Evolutionary conservation across 1,140 invertebrate species (phyloP), one percentile per base, ranked within the genome.

Genomic region (Drosophila yakuba): DNA sequence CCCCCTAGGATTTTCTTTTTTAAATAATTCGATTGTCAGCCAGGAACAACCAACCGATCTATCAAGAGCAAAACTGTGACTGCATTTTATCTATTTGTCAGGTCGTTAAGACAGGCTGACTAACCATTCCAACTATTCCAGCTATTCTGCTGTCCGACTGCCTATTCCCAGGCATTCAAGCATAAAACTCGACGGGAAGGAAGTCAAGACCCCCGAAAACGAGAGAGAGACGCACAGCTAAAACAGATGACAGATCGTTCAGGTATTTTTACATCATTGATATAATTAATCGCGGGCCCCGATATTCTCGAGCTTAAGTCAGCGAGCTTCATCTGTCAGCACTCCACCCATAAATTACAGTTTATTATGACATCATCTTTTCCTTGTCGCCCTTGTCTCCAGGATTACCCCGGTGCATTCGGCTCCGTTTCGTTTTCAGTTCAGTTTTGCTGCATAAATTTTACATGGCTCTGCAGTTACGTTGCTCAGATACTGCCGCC

Each of bases 351-450:
- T 85, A 85, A 85, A 85, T 86, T 68, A 86, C 78, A 85, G 80
- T 85, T 85, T 85, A 85, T 85, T 85, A 86, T 85, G 82, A 85
- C 82, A 85, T 85, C 78, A 85, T 86, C 72, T 74, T 64, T 84
- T 78, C 63, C 76, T 11, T 41, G 60, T 48, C 47, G 47, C 47
- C 44, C 44, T 7, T 15, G 23, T 48, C 25, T 39, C 3, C 66
- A 71, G 82, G 82, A 85, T 85, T 85, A 85, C 74, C 68, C 12
- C 45, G 57, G 32, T 44, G 45, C 57, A 59, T 48, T 66, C 47
- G 32, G 47, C 66, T 58, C 36, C 66, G 54, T 71, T 71, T 69
- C 50, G 67, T 64, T 50, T 67, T 69, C 50, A 54, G 76, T 67
- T 69, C 50, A 54, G 76, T 55, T 61, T 69, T 61, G 80, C 81